Conservation (phyloP, 1,140 invertebrate genomes). For the Cephus cinctus region DNA sequence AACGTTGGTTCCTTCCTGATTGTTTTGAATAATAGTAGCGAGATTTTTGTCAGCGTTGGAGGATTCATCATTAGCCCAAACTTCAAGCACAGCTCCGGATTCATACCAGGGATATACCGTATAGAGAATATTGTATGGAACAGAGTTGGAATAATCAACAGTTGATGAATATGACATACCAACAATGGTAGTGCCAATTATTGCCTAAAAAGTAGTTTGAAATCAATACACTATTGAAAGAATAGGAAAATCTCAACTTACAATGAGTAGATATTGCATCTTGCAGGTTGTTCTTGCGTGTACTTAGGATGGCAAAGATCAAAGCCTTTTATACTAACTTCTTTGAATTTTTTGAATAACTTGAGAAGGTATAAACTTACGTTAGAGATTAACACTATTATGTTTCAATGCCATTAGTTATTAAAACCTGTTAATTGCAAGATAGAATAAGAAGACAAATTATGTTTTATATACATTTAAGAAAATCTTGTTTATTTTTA, state of each 20-base stretch:
- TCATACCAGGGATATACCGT: constrained; percentile 21
- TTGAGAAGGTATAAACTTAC: constrained; percentile 13
- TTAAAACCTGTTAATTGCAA: too few relatives aligned
- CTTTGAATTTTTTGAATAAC: too few relatives aligned
- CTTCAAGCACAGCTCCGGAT: constrained; percentile 19
- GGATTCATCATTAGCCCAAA: constrained; percentile 9
- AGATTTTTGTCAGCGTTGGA: neutral
- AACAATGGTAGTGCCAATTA: neutral
- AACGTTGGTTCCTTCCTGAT: neutral
- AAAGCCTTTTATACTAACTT: too few relatives aligned
- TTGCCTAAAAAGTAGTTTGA: constrained; percentile 3
- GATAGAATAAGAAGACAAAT: too few relatives aligned
- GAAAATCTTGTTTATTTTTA: constrained; percentile 9
- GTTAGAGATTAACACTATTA: constrained; percentile 16
- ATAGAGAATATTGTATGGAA: constrained; percentile 21
- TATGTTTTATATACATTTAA: constrained; percentile 9
- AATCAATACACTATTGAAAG: too few relatives aligned
- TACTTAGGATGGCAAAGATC: too few relatives aligned
- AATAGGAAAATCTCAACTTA: constrained; percentile 18
- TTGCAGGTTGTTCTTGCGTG: constrained; percentile 5
- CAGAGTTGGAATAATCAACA: constrained; percentile 17
- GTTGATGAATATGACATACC: constrained; percentile 1
- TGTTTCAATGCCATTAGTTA: constrained; percentile 16
- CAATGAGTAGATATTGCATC: constrained; percentile 19
- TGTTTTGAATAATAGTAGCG: neutral